These are phyloP conservation scores for Phoebastria nigripes DNA, from an alignment of 2,797 vertebrate genomes.

Conservation along the genomic window DNA sequence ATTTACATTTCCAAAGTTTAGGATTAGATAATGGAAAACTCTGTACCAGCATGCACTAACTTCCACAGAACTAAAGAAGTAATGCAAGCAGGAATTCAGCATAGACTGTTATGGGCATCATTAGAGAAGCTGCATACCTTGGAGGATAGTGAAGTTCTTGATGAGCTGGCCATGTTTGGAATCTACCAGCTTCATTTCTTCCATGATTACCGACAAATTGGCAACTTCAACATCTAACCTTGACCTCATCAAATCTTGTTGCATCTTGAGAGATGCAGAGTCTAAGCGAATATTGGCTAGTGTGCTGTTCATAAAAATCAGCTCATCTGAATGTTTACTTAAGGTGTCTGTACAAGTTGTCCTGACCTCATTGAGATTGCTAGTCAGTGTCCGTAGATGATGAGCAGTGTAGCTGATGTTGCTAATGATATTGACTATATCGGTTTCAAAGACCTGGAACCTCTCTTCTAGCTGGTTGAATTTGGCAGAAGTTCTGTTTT, in stretches of 20 bases:
- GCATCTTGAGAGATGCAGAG: conserved; percentile 79
- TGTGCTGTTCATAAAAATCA: conserved; percentile 85
- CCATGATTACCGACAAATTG: conserved; percentile 91
- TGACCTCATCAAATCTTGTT: conserved; percentile 87
- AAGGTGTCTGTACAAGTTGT: conserved; percentile 87
- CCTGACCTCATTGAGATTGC: conserved; percentile 87
- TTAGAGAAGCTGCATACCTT: conserved; percentile 78
- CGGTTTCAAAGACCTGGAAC: conserved; percentile 85
- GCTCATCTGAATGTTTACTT: conserved; percentile 86
- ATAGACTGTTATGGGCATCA: background rate
- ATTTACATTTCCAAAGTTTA: background rate
- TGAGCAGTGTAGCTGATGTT: conserved; percentile 94
- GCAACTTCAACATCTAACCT: conserved; percentile 91
- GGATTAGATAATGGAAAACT: background rate
- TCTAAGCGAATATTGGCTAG: conserved; percentile 84
- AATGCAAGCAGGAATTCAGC: background rate
- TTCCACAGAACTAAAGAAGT: background rate
- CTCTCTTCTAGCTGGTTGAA: conserved; percentile 85
- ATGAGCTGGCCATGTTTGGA: conserved; percentile 95
- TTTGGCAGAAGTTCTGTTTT: conserved; percentile 83
- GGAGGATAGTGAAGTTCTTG: conserved; percentile 95
- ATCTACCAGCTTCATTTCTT: conserved; percentile 98
- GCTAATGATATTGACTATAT: conserved; percentile 87
- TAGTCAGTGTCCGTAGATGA: conserved; percentile 88
- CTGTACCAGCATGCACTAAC: background rate